Conservation (phyloP, 2,113 vertebrate genomes). For the Lycaon pictus region DNA sequence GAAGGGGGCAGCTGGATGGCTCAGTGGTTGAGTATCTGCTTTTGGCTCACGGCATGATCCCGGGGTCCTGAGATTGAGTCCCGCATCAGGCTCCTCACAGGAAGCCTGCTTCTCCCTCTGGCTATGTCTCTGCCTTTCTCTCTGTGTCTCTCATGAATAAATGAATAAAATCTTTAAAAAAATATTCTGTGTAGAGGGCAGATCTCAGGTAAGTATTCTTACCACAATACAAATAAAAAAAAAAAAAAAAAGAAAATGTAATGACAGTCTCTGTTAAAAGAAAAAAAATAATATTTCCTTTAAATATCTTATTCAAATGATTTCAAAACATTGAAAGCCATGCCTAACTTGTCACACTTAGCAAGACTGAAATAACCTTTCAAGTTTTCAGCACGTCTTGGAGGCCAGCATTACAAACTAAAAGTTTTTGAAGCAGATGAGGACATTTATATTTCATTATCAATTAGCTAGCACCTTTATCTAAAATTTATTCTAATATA, state of each 20-base stretch:
- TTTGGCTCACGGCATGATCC: too few species aligned
- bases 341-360: neutral
- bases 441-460: conserved; percentile 32
- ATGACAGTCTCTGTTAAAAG: neutral
- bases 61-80: too few species aligned
- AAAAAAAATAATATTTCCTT: neutral
- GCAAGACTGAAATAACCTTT: neutral
- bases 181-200: neutral
- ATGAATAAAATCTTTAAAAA: too few species aligned
- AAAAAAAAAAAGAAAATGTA: neutral
- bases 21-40: too few species aligned
- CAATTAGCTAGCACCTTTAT: neutral
- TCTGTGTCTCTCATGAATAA: too few species aligned
- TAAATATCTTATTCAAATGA: neutral
- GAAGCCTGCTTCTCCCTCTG: too few species aligned
- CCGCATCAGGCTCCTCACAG: too few species aligned
- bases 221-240: neutral
- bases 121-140: too few species aligned
- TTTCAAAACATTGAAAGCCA: neutral
- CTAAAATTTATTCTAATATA: neutral
- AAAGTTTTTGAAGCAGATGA: neutral
- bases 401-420: neutral
- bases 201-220: neutral
- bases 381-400: neutral
- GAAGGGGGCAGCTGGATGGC: neutral